phyloP scores from a whole-genome alignment of 2,888 invertebrate genomes.

The Pristionchus japonicus region DNA sequence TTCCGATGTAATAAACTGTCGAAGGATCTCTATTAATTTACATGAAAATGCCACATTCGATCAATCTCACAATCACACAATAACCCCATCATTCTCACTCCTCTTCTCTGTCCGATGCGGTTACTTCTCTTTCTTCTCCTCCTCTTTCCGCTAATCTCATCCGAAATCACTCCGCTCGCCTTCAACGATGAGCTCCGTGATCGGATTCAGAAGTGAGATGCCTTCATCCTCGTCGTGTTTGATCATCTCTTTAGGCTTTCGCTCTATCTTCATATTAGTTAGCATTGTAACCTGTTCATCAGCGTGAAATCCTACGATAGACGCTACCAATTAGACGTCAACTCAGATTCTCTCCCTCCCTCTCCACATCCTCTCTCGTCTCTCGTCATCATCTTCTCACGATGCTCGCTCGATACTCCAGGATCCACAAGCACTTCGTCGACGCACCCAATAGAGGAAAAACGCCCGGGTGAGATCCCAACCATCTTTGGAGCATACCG shows the following conservation, averaged over 20 bases:
- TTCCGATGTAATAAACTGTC: no score
- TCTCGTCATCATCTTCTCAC: not conserved
- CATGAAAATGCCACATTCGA: not conserved
- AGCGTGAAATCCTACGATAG: no score
- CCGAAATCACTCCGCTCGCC: not conserved
- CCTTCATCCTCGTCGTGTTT: no score
- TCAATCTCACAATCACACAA: not conserved
- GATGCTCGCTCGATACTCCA: conserved; percentile 4
- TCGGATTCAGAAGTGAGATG: conserved; percentile 3
- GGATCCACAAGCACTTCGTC: conserved; percentile 31
- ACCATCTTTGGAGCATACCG: no score
- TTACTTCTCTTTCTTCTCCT: not conserved
- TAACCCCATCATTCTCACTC: not conserved
- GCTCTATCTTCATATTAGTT: no score
- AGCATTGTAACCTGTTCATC: no score
- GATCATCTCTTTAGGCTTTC: no score
- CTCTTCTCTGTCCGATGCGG: not conserved
- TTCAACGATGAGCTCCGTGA: conserved; percentile 37
- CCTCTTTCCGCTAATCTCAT: not conserved
- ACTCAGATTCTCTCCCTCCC: not conserved
- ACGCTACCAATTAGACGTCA: no score
- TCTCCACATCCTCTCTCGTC: not conserved
- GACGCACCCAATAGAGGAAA: not conserved
- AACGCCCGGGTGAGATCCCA: not conserved
- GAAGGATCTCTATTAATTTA: no score